Percentiles rank a stretch among this genome's conserved stretches.
Conservation (phyloP, 2,113 vertebrate genomes). For the Oryzias woworae region DNA sequence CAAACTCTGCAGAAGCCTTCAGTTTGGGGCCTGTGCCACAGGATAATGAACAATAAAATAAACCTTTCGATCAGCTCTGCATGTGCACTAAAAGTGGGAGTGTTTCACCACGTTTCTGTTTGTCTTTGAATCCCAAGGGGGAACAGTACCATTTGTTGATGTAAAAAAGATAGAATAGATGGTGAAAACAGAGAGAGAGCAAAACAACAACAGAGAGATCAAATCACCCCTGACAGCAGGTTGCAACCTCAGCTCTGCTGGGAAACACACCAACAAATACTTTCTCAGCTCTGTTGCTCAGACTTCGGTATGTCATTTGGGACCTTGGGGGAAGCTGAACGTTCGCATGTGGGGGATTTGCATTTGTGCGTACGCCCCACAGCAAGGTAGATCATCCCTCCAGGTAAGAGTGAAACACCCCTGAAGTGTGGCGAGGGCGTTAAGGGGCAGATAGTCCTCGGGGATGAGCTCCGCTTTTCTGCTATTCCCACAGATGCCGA, state of each 20-base stretch:
- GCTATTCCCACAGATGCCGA: slow-evolving; percentile 37
- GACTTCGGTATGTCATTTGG: slow-evolving; percentile 30
- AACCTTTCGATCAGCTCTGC: slow-evolving; percentile 28
- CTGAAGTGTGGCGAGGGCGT: slow-evolving; percentile 47
- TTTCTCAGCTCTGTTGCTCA: slow-evolving; percentile 27
- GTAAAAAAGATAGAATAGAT: slow-evolving; percentile 17
- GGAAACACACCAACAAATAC: slow-evolving; percentile 27
- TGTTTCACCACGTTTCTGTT: slow-evolving; percentile 12
- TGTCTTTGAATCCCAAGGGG: slow-evolving; percentile 19
- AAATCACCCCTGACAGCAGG: slow-evolving; percentile 42
- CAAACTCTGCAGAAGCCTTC: slow-evolving; percentile 19
- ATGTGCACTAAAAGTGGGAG: slow-evolving; percentile 13
- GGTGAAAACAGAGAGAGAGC: slow-evolving; percentile 40
- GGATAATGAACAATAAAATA: slow-evolving; percentile 44
- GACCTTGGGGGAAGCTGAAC: slow-evolving; percentile 19
- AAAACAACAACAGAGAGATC: slow-evolving; percentile 53
- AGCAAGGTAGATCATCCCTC: slow-evolving; percentile 54
- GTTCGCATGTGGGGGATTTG: slow-evolving; percentile 36
- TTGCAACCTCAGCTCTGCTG: slow-evolving; percentile 43
- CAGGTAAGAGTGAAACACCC: slow-evolving; percentile 57
- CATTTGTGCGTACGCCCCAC: slow-evolving; percentile 19
- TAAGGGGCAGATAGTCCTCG: slow-evolving; percentile 31
- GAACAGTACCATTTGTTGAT: slow-evolving; percentile 24
- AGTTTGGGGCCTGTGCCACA: slow-evolving; percentile 20
- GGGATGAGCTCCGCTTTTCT: slow-evolving; percentile 39